Evolutionary conservation across 53 echinoderm and acorn worm species (phyloP).

Genomic region (Holothuria leucospilota): DNA sequence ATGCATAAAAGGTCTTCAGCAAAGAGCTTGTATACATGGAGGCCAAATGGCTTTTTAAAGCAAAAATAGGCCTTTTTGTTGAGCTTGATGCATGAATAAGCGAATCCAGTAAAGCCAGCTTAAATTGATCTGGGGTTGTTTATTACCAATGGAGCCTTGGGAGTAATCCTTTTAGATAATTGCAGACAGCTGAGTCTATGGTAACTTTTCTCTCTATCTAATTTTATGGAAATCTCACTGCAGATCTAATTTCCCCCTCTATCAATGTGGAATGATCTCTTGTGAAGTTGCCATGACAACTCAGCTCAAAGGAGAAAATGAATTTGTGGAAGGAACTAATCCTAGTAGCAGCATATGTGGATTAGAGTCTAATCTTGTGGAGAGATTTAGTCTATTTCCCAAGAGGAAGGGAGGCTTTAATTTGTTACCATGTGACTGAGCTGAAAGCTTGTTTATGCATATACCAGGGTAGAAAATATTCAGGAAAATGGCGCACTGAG

Average conservation of each 20-base stretch:
- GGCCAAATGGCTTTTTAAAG: constrained; percentile 43
- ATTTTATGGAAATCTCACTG: constrained; percentile 45
- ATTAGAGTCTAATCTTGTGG: constrained; percentile 44
- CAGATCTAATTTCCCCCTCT: constrained; percentile 45
- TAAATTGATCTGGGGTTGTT: constrained; percentile 51
- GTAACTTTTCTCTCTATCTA: neutral
- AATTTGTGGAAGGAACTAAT: constrained; percentile 36
- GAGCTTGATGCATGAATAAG: constrained; percentile 6
- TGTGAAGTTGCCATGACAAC: constrained; percentile 26
- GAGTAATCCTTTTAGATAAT: constrained; percentile 46
- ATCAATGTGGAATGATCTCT: constrained; percentile 43
- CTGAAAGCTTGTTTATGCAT: no score
- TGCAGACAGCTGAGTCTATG: constrained; percentile 35
- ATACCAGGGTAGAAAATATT: no score
- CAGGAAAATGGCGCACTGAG: no score
- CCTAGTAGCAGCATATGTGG: constrained; percentile 39
- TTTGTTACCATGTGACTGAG: neutral
- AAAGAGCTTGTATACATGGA: constrained; percentile 22
- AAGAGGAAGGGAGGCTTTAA: constrained; percentile 33
- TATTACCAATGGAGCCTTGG: constrained; percentile 31
- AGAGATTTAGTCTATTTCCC: constrained; percentile 40
- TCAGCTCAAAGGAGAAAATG: constrained; percentile 35
- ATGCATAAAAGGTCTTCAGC: constrained; percentile 31
- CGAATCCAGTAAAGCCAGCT: constrained; percentile 38
- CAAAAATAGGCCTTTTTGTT: constrained; percentile 22